phyloP scores from a whole-genome alignment of 1,140 invertebrate species.

The Brachystomella parvula region DNA sequence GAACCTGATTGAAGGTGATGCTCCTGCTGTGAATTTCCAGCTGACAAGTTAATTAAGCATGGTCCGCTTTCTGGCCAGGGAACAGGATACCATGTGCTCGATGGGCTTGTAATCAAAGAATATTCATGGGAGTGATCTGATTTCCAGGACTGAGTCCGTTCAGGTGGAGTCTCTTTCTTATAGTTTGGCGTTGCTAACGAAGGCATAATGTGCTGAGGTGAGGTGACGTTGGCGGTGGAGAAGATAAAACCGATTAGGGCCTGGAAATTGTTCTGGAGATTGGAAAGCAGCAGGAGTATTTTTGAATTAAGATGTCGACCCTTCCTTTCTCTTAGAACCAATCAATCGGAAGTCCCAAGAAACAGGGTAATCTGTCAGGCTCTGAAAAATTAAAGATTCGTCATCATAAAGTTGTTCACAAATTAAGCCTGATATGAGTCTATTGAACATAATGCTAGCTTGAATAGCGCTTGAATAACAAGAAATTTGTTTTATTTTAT shows the following conservation, averaged over 20 bases:
- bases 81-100: not conserved
- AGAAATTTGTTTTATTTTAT: too few species aligned
- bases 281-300: too few species aligned
- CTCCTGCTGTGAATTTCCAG: not conserved
- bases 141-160: not conserved
- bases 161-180: not conserved
- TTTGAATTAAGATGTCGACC: too few species aligned
- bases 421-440: too few species aligned
- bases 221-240: not conserved
- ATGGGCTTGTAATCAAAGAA: not conserved
- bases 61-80: not conserved
- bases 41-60: slow-evolving; percentile 9
- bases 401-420: too few species aligned
- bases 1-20: slow-evolving; percentile 9
- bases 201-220: not conserved
- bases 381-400: too few species aligned
- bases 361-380: too few species aligned
- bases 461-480: too few species aligned
- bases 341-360: not conserved
- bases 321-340: not conserved
- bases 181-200: not conserved
- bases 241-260: too few species aligned
- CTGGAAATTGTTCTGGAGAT: too few species aligned
- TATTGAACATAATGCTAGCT: too few species aligned
- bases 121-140: not conserved